These are phyloP conservation scores for Petrocephalus zakoni DNA, from an alignment of 2,113 vertebrate species.

Conservation along the genomic window DNA sequence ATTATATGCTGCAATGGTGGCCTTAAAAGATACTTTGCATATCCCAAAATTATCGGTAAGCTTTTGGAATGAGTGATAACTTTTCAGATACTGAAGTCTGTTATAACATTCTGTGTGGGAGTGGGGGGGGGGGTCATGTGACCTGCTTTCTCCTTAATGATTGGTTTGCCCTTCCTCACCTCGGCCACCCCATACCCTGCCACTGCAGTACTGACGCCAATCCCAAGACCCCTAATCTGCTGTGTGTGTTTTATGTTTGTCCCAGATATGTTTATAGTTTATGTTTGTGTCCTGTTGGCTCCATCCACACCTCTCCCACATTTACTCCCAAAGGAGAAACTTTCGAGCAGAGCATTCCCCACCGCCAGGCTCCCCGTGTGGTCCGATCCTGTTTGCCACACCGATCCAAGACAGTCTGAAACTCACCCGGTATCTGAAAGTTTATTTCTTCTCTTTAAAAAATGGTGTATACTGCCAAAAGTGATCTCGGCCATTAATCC, in stretches of 20 bases:
- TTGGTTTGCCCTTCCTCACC: not conserved
- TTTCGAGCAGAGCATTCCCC: not conserved
- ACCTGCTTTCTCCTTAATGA: not conserved
- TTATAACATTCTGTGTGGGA: not conserved
- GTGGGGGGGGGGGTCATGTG: not conserved
- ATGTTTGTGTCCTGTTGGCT: not conserved
- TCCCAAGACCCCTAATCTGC: not conserved
- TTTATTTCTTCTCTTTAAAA: not conserved
- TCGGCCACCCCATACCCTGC: not conserved
- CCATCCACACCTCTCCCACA: not conserved
- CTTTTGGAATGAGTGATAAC: not conserved
- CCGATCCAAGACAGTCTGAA: not conserved
- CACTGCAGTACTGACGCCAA: not conserved
- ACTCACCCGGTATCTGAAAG: not conserved
- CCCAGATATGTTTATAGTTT: not conserved
- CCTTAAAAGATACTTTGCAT: not conserved
- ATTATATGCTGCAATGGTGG: not conserved
- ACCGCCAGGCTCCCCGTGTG: not conserved
- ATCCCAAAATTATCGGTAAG: not conserved
- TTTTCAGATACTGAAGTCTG: not conserved
- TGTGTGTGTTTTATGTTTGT: not conserved
- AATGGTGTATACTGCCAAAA: not conserved
- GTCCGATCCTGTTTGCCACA: not conserved
- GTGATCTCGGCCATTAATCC: not conserved
- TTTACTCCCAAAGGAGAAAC: not conserved